Evolutionary conservation across 2,888 invertebrate species (phyloP).

Genomic region (Ectobius pallidus): DNA sequence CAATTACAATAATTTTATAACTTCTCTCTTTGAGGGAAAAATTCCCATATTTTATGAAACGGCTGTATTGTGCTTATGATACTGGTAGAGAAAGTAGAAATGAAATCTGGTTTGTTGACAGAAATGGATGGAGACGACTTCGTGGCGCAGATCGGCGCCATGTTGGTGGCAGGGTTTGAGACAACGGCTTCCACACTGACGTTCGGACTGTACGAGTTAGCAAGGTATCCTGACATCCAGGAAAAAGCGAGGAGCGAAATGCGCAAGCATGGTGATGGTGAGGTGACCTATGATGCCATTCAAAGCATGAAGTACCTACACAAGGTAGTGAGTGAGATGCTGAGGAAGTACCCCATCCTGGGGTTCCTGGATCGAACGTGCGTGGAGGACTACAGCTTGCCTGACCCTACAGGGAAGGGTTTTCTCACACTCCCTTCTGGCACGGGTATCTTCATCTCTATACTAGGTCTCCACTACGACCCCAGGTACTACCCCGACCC

Average conservation of each 20-base stretch:
- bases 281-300: slow-evolving; percentile 55
- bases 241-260: slow-evolving; percentile 34
- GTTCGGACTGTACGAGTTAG: slow-evolving; percentile 38
- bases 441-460: neutral
- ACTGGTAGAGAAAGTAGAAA: too few species aligned
- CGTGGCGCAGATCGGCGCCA: slow-evolving; percentile 62
- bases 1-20: too few species aligned
- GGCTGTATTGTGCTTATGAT: too few species aligned
- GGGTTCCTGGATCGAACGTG: neutral
- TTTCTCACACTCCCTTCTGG: neutral
- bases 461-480: neutral
- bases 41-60: too few species aligned
- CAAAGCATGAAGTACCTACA: slow-evolving; percentile 61
- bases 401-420: neutral
- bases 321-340: slow-evolving; percentile 55
- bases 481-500: neutral
- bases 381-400: neutral
- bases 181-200: slow-evolving; percentile 37
- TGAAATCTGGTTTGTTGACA: too few species aligned
- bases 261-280: slow-evolving; percentile 47
- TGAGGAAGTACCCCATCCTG: neutral
- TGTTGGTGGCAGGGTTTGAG: slow-evolving; percentile 59
- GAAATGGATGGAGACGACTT: slow-evolving; percentile 59
- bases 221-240: slow-evolving; percentile 35
- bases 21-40: too few species aligned